Evolutionary conservation across 2,888 invertebrate species (phyloP).

Genomic region (Lepidonotus clava): DNA sequence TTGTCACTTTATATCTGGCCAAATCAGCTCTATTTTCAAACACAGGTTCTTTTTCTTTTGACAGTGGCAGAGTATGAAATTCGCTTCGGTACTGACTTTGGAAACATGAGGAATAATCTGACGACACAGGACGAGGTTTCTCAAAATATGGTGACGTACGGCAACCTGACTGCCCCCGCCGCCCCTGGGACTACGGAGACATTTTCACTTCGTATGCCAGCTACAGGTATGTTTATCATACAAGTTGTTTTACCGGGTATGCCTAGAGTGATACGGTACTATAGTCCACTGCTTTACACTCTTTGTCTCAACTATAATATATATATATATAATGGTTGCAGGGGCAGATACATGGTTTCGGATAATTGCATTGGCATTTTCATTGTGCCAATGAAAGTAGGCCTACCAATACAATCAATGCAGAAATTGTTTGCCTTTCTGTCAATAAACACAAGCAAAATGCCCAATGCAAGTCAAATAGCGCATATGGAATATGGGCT

Average conservation of each 20-base stretch:
- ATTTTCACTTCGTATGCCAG: background rate
- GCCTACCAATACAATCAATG: background rate
- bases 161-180: background rate
- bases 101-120: background rate
- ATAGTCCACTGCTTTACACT: no score
- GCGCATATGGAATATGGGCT: no score
- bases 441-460: no score
- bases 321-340: no score
- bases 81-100: constrained; percentile 12
- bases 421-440: background rate
- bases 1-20: background rate
- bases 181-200: background rate
- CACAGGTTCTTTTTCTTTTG: background rate
- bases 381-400: no score
- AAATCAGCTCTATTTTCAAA: background rate
- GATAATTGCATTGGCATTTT: no score
- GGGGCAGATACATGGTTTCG: no score
- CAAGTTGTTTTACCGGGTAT: no score
- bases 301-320: no score
- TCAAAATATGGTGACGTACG: background rate
- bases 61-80: background rate
- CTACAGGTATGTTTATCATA: background rate
- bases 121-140: background rate
- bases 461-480: no score
- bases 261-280: no score